Base-by-base conservation (phyloP, 2,888 invertebrate genomes). In the Hyposoter dolosus region DNA sequence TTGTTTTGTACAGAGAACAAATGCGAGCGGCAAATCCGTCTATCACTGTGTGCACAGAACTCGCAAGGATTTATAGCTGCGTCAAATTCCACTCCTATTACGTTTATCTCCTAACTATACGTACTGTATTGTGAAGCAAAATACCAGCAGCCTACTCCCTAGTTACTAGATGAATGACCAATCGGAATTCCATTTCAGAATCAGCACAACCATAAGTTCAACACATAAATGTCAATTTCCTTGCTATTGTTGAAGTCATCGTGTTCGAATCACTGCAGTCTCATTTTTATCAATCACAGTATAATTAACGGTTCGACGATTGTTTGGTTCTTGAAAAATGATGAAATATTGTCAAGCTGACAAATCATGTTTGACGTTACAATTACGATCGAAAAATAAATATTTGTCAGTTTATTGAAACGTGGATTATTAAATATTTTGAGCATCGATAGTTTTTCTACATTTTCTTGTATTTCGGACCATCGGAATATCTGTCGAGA, bases 121-220 rank as follows among this genome's bases (percentile, higher is more conserved):
- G 15, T n/a, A 32, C 19, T 19, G 19, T 63, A 47, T 63, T 28
- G 45, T 43, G 63, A 47, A 75, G 28, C 69, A 40, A n/a, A n/a
- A 12, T 76, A 69, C 35, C 43, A 60, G 17, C 56, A n/a, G 60
- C 28, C 60, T 28, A 60, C 60, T 60, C 71, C 53, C 71, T 15
- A 32, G 66, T 12, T 72, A 60, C 23, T 71, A 72, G 56, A 69
- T 47, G 69, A 43, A 82, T 66, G 77, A 78, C 50, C 82, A 60
- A 82, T 85, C 19, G 77, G 60, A 56, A 74, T 85, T 77, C 68
- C 77, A 77, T 74, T 81, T 72, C 17, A 40, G 56, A 47, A 63
- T 72, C 74, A 82, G 72, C 78, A 69, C 12, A 74, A 74, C 47
- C 47, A 50, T 53, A 50, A 43, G 66, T 28, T 60, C 50, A 28